Base-by-base conservation (phyloP, 2,113 vertebrate species). In the Oreochromis aureus region DNA sequence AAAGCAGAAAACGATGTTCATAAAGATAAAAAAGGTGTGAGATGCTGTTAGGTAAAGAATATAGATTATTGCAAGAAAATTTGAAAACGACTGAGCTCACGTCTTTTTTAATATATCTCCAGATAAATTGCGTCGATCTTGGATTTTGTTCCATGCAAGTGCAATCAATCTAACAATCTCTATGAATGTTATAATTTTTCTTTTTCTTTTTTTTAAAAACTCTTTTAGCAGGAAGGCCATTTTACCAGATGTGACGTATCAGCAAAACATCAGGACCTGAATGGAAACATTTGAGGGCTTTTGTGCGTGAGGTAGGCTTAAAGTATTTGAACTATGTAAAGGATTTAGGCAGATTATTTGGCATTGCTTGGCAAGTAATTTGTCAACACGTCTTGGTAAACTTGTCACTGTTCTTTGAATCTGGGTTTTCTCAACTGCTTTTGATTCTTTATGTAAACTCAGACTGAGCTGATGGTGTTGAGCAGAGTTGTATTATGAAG, bases 261-360 rank as follows among this genome's bases (percentile, higher is more conserved):
- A 24, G 69, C 85, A 48, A 19, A 13, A 63, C 59, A 53, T 83
- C 80, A 56, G 81, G 41, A 90, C 89, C 93, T 95, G 93, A 93
- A 96, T 95, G 95, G 94, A 83, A 94, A 81, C 56, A 91, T 87
- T 82, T 80, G 36, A 86, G 81, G 81, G 86, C 63, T 86, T 93
- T 93, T 84, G 91, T 93, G 94, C 90, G 89, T 95, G 92, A 94
- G 91, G 89, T 95, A 85, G 10, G 34, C 27, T 82, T 10, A 36
- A 51, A n/a, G 19, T 54, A 5, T 48, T 10, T 61, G 4, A 58
- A n/a, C 12, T 32, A 9, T 76, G 66, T 39, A 5, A 39, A 69
- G 34, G 63, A 69, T 39, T 69, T 39, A 22, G 6, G 63, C 19
- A 13, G 63, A 18, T 30, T 76, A 48, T 76, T 51, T 78, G 27